These are phyloP conservation scores for Pipistrellus nathusii DNA, from an alignment of 2,797 vertebrate genomes.

Conservation along the genomic window DNA sequence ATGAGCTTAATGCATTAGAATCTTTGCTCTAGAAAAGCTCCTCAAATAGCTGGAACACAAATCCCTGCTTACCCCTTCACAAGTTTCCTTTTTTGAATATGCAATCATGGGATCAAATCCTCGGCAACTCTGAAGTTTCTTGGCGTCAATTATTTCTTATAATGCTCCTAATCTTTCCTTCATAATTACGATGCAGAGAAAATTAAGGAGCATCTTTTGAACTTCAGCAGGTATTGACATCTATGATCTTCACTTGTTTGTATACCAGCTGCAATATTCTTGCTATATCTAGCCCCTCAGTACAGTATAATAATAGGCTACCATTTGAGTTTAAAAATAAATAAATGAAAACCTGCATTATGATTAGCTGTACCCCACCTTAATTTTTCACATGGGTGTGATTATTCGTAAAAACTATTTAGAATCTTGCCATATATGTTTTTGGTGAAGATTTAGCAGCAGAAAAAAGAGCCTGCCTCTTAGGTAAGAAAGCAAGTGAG, in stretches of 20 bases:
- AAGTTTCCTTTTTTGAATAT: background rate
- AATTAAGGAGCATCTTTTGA: background rate
- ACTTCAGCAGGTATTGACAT: background rate
- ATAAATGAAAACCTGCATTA: background rate
- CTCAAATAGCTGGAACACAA: background rate
- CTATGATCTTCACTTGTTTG: background rate
- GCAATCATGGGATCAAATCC: conserved; percentile 10
- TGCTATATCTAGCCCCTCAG: background rate
- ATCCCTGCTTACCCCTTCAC: background rate
- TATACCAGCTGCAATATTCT: background rate
- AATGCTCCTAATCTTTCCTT: background rate
- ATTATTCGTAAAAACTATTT: background rate
- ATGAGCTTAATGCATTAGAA: background rate
- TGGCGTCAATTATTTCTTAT: background rate
- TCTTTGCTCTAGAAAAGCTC: conserved; percentile 30
- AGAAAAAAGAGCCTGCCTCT: background rate
- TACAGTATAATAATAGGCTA: background rate
- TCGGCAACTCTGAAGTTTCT: background rate
- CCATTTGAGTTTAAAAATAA: background rate
- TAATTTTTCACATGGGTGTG: background rate
- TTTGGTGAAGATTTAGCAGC: background rate
- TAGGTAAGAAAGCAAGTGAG: background rate
- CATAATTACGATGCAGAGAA: background rate
- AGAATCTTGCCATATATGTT: background rate
- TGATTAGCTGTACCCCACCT: background rate